These are phyloP conservation scores for Dasypolia templi DNA, from an alignment of 2,888 invertebrate genomes.

Conservation along the genomic window DNA sequence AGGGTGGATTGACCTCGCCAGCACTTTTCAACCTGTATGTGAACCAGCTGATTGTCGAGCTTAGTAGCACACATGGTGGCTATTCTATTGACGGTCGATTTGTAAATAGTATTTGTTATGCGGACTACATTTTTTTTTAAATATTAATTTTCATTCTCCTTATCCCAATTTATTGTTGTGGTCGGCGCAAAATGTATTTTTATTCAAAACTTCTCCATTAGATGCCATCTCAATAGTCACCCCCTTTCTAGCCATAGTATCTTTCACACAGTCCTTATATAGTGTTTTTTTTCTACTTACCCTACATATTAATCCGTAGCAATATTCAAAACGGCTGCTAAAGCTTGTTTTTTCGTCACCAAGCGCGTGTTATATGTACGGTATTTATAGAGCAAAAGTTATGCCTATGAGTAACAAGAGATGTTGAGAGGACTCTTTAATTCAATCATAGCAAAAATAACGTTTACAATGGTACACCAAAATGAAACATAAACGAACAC, in stretches of 20 bases:
- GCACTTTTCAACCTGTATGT: too few relatives aligned
- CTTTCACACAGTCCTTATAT: not conserved
- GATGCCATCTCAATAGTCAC: not conserved
- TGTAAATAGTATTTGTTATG: too few relatives aligned
- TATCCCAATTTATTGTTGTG: too few relatives aligned
- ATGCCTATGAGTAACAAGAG: too few relatives aligned
- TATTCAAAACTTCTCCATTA: not conserved
- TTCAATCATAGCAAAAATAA: not conserved
- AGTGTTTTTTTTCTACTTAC: not conserved
- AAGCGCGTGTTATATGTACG: not conserved
- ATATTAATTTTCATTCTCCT: too few relatives aligned
- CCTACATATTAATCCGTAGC: not conserved
- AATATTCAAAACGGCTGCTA: not conserved
- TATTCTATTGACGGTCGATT: too few relatives aligned
- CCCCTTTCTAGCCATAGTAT: not conserved
- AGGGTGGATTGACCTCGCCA: too few relatives aligned
- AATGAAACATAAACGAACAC: conserved; percentile 11
- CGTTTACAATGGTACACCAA: not conserved
- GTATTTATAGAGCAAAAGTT: not conserved
- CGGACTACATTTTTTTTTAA: too few relatives aligned
- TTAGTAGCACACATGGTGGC: too few relatives aligned
- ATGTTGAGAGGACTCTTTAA: not conserved
- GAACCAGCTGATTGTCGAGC: too few relatives aligned
- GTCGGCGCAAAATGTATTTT: not conserved
- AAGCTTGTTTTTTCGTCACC: not conserved